A percentile compares a stretch with the other conserved stretches of the same genome.
Conservation (phyloP, 2,797 vertebrate species). For the Gymnothorax javanicus region DNA sequence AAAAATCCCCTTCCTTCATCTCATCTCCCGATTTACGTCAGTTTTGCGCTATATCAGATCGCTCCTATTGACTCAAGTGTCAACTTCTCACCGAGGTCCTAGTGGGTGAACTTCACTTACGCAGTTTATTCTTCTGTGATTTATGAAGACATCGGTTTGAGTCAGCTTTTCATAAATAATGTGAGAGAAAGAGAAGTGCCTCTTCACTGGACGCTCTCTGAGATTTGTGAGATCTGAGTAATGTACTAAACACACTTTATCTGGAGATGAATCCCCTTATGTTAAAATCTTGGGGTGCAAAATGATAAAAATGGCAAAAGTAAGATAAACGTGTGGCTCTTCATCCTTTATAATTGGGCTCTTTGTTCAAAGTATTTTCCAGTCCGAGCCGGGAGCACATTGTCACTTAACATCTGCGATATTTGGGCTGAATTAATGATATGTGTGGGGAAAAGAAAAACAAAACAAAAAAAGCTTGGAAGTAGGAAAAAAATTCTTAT, state of each 20-base stretch:
- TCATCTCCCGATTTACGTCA: no score
- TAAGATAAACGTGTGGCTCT: not conserved
- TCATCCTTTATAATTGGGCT: not conserved
- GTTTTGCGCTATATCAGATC: no score
- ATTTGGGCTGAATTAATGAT: no score
- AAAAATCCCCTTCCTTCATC: no score
- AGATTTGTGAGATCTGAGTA: conserved; percentile 28
- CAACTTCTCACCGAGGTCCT: not conserved
- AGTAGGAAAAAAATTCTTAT: not conserved
- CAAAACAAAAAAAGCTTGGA: not conserved
- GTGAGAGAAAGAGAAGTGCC: not conserved
- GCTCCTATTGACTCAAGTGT: not conserved
- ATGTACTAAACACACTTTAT: not conserved
- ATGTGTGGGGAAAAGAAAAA: no score
- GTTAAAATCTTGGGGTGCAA: not conserved
- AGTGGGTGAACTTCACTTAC: not conserved
- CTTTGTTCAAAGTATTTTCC: not conserved
- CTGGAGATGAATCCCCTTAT: not conserved
- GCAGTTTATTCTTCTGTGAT: not conserved
- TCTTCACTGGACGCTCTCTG: not conserved
- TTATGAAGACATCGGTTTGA: conserved; percentile 1
- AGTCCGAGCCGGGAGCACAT: not conserved
- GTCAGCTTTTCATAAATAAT: not conserved
- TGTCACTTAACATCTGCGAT: not conserved
- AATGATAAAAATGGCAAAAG: not conserved